Base-by-base conservation (phyloP, 1,140 invertebrate genomes). In the Bactericera cockerelli region DNA sequence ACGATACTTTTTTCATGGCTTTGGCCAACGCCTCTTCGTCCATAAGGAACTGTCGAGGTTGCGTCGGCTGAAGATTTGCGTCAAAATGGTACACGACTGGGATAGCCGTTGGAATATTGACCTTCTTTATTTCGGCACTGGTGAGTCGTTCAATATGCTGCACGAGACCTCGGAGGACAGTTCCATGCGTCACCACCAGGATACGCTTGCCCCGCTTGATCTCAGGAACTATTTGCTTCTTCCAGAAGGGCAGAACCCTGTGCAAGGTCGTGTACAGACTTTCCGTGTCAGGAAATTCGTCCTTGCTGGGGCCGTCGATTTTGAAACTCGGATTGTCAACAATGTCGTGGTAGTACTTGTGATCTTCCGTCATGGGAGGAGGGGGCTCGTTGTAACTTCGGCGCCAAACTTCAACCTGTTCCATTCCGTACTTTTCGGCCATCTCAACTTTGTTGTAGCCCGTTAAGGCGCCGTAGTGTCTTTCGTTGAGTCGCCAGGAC, bases 321-420 rank as follows among this genome's bases (percentile, higher is more conserved):
- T 59, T 63, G 8, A 77, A 79, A 21, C 72, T 70, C 2, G 73
- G 70, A 65, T 80, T 77, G 14, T 74, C 70, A 22, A 71, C 60
- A 60, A 82, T 80, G n/a, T 59, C 64, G 16, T 87, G 78, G 69
- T 89, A 91, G 70, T 91, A 89, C 4, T 81, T 76, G 69, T 93
- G 87, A 61, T 80, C 81, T 14, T 79, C 68, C 64, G 90, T 86
- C 82, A 97, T 89, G 13, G 86, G 74, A 65, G 92, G 93, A 61
- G 93, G 92, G 53, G 91, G 91, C 22, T 84, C 81, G 67, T 94
- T 90, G 68, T 93, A 96, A 62, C 90, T 92, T 62, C 92, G 79
- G 64, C 93, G 80, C 93, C 93, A 87, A 55, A 79, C 77, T 71
- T 80, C 69, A 16, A 77, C 73, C 67, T 70, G 26, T 26, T 78